Conservation (phyloP, 2,113 vertebrate genomes). For the Axis porcinus region DNA sequence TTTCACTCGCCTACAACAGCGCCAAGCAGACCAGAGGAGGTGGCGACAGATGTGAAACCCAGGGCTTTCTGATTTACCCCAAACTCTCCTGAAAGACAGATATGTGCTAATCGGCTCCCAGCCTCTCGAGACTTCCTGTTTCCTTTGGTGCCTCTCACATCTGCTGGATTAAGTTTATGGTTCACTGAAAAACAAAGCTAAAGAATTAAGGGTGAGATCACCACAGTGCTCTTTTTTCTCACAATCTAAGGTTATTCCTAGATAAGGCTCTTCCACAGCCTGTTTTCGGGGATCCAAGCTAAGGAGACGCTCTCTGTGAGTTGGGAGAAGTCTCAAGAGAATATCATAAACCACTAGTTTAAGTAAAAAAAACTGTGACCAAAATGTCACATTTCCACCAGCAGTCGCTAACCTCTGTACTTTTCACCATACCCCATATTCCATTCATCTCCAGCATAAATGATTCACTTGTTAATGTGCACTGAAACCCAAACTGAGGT, state of each 20-base stretch:
- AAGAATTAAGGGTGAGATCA: neutral
- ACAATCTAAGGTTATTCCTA: neutral
- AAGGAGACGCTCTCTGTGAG: neutral
- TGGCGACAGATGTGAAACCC: neutral
- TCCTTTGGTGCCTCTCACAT: slow-evolving; percentile 14
- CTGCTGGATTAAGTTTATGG: slow-evolving; percentile 29
- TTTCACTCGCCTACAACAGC: neutral
- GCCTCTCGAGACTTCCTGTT: slow-evolving; percentile 42
- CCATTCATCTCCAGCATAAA: neutral
- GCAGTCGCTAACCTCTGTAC: neutral
- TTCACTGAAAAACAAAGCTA: slow-evolving; percentile 16
- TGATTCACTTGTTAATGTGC: neutral
- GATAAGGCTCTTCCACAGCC: neutral
- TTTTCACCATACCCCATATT: neutral
- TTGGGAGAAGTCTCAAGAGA: neutral
- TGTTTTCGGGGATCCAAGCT: neutral
- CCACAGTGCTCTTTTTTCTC: neutral
- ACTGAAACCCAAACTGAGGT: neutral
- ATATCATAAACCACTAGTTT: neutral
- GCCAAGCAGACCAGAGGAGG: neutral
- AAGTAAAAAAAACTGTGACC: neutral
- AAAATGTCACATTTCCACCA: neutral
- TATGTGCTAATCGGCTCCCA: neutral
- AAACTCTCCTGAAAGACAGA: slow-evolving; percentile 25
- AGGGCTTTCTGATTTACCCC: neutral